Base-by-base conservation (phyloP, 2,797 vertebrate genomes). In the Masticophis lateralis region DNA sequence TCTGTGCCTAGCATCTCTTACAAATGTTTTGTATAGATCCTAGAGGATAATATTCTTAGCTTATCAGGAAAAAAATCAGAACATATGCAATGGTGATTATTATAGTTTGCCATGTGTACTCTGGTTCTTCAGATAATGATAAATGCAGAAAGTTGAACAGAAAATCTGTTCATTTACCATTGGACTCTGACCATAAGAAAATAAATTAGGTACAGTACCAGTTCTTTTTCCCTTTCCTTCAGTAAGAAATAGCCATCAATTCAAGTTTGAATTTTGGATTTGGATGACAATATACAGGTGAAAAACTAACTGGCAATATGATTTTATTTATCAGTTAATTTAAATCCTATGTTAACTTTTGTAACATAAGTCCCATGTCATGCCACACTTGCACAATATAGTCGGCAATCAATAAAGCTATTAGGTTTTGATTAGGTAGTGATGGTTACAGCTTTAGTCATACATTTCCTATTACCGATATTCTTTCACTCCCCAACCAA, bases 281-380 rank as follows among this genome's bases (percentile, higher is more conserved):
- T 79, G 32, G 69, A 79, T 79, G 32, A 43, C 69, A 79, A 79
- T 10, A 87, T n/a, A 56, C 27, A n/a, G 13, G 3, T 14, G 28
- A 56, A 27, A 53, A 53, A 28, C 25, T 53, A 87, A 87, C 51
- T 55, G 13, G 86, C 86, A 22, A 87, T 87, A 57, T 18, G 14
- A 57, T n/a, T 32, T 56, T 55, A n/a, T 14, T 14, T 87, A 55
- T 87, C 18, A 47, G 18, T 11, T 13, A 63, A 28, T 25, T 16
- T 32, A 95, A 87, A 95, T 89, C 86, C 47, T 25, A 16, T 93
- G 56, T 95, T 87, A 91, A 95, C 93, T 91, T 94, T 93, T 53
- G 86, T 95, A 92, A 66, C 89, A 91, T 79, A 60, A 88, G 1
- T 87, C n/a, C 20, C 28, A 53, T 61, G 79, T 91, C 87, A 61